These are phyloP conservation scores for Rousettus madagascariensis DNA, from an alignment of 2,797 vertebrate genomes.

Conservation along the genomic window DNA sequence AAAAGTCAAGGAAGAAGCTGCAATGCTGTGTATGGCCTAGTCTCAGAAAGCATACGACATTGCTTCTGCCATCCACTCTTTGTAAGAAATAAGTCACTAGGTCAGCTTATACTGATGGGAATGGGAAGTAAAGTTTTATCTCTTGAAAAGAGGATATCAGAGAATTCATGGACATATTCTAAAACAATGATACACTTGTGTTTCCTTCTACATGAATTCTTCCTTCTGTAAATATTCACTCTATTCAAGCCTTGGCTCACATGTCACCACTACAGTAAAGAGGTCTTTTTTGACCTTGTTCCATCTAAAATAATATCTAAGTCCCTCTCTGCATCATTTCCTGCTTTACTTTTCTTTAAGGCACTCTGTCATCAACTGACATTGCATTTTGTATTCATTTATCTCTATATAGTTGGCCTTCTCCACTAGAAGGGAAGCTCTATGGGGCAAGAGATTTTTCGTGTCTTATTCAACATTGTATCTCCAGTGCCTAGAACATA, in stretches of 20 bases:
- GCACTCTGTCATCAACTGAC: background rate
- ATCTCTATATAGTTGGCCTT: background rate
- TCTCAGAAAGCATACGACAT: background rate
- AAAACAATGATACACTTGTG: constrained; percentile 20
- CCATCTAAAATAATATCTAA: background rate
- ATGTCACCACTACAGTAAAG: background rate
- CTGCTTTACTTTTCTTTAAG: constrained; percentile 26
- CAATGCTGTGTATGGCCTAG: background rate
- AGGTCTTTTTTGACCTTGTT: background rate
- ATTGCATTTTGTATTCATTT: background rate
- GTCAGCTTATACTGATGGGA: background rate
- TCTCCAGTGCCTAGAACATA: background rate
- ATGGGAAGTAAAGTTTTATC: background rate
- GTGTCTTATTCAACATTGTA: background rate
- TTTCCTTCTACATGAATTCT: background rate
- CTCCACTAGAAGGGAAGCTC: background rate
- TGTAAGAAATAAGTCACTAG: background rate
- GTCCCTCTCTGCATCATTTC: background rate
- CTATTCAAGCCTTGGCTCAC: background rate
- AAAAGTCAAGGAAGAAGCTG: background rate
- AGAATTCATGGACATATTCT: background rate
- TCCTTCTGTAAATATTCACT: background rate
- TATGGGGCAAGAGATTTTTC: background rate
- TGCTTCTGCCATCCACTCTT: background rate
- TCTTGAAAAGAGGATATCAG: background rate